These are phyloP conservation scores for Trisateles emortualis DNA, from an alignment of 2,888 invertebrate species.

Conservation along the genomic window DNA sequence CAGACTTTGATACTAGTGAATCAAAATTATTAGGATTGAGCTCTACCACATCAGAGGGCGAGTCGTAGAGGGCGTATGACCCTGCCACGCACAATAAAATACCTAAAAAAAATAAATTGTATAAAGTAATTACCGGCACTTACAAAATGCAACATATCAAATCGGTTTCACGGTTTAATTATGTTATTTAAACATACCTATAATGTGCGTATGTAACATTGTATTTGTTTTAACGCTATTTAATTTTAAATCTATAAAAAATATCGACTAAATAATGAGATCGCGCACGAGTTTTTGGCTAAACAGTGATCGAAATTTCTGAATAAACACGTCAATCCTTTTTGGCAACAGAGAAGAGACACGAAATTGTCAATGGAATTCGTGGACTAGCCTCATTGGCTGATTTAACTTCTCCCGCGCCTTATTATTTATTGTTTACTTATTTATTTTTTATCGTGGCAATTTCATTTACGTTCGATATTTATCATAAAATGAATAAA, in stretches of 20 bases:
- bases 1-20: slow-evolving; percentile 92
- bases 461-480: no score
- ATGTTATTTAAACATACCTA: slow-evolving; percentile 77
- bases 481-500: no score
- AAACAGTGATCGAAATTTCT: slow-evolving; percentile 34
- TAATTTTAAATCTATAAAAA: slow-evolving; percentile 48
- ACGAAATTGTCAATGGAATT: slow-evolving; percentile 78
- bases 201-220: slow-evolving; percentile 68
- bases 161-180: slow-evolving; percentile 57
- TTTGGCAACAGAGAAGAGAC: slow-evolving; percentile 42
- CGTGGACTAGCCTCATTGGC: slow-evolving; percentile 77
- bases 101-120: slow-evolving; percentile 61
- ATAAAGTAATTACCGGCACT: slow-evolving; percentile 41
- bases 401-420: slow-evolving; percentile 54
- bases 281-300: slow-evolving; percentile 45
- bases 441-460: slow-evolving; percentile 12
- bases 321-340: slow-evolving; percentile 77
- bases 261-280: slow-evolving; percentile 49
- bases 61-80: slow-evolving; percentile 87
- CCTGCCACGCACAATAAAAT: slow-evolving; percentile 70
- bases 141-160: slow-evolving; percentile 17
- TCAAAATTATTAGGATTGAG: slow-evolving; percentile 96
- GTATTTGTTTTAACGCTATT: slow-evolving; percentile 56
- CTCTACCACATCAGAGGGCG: slow-evolving; percentile 93
- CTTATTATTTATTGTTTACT: not conserved